Conservation (phyloP, 1,140 invertebrate genomes). For the Stegodyphus mimosarum region DNA sequence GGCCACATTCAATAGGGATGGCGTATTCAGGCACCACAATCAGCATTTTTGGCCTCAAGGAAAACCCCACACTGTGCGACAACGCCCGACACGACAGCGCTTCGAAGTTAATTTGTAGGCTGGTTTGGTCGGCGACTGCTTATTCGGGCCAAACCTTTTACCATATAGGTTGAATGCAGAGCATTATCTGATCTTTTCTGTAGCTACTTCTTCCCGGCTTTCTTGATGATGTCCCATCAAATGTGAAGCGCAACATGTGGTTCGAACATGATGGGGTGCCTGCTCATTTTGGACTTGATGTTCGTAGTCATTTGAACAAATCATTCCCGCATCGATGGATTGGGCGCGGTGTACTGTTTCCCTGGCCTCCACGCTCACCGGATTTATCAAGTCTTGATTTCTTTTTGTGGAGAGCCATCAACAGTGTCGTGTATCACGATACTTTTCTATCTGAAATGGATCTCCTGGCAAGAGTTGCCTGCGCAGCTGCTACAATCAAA, state of each 20-base stretch:
- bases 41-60: neutral
- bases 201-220: neutral
- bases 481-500: too few relatives aligned
- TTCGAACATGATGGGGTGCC: constrained; percentile 9
- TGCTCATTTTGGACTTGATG: neutral
- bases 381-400: constrained; percentile 8
- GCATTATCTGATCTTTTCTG: neutral
- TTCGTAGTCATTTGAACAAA: constrained; percentile 2
- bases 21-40: constrained; percentile 5
- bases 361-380: too few relatives aligned
- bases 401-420: neutral
- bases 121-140: neutral
- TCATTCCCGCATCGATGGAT: constrained; percentile 1
- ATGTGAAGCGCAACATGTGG: neutral
- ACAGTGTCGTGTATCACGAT: too few relatives aligned
- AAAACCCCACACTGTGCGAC: neutral
- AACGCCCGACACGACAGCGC: neutral
- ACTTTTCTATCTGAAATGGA: too few relatives aligned
- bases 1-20: neutral
- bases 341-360: neutral
- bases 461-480: too few relatives aligned
- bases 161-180: neutral
- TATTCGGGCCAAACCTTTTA: neutral
- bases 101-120: neutral
- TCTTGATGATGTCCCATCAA: constrained; percentile 10